Percentiles rank a stretch among this genome's conserved stretches.
Conservation (phyloP, 2,797 vertebrate species). For the Gastrophryne carolinensis region DNA sequence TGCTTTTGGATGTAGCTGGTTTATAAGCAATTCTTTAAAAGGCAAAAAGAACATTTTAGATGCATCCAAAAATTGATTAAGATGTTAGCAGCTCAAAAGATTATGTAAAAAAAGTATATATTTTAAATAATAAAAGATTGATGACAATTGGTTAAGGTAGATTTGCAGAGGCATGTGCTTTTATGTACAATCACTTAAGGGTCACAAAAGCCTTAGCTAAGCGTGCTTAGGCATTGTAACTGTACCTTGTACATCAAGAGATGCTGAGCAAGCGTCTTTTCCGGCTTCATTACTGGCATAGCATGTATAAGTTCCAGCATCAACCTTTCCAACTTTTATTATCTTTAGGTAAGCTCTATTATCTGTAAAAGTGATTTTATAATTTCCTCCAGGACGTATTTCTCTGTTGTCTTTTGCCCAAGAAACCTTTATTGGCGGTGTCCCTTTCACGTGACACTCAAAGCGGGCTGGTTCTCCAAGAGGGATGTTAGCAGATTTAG, state of each 20-base stretch:
- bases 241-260: conserved; percentile 87
- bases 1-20: too few species aligned
- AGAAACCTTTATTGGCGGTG: conserved; percentile 86
- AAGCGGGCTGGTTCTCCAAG: conserved; percentile 86
- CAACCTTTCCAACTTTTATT: conserved; percentile 81
- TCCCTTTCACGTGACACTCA: conserved; percentile 89
- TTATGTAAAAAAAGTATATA: background rate
- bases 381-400: conserved; percentile 89
- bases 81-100: too few species aligned
- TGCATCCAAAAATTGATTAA: too few species aligned
- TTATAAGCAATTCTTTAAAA: too few species aligned
- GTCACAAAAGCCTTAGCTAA: too few species aligned
- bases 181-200: background rate
- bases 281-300: conserved; percentile 89
- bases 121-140: too few species aligned
- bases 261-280: conserved; percentile 86
- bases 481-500: conserved; percentile 76
- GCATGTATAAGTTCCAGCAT: conserved; percentile 86
- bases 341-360: conserved; percentile 83
- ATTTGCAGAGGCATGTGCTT: background rate
- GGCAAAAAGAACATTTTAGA: too few species aligned
- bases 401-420: conserved; percentile 96
- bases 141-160: too few species aligned
- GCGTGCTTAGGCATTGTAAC: background rate
- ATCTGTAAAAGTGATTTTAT: conserved; percentile 86